These are phyloP conservation scores for Notarius lentiginosus DNA, from an alignment of 2,113 vertebrate species.

Conservation along the genomic window DNA sequence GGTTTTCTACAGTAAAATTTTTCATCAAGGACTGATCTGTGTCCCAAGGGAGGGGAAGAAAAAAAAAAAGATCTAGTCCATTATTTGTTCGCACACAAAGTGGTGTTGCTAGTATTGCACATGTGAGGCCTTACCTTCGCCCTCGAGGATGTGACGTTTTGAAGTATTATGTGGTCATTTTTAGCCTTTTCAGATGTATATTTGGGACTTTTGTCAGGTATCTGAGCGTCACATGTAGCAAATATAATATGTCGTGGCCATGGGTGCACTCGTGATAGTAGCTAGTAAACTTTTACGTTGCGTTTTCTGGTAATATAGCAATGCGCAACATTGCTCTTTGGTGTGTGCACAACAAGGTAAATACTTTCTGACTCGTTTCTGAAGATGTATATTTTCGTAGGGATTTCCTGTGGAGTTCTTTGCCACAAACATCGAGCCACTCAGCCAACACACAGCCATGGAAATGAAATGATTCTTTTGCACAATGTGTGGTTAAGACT, in stretches of 20 bases:
- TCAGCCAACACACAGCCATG: neutral
- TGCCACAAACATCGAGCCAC: neutral
- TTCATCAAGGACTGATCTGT: neutral
- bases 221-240: constrained; percentile 48
- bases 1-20: neutral
- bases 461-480: constrained; percentile 9
- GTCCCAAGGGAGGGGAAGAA: neutral
- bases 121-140: constrained; percentile 39
- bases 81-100: neutral
- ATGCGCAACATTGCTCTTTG: neutral
- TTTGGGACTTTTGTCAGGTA: constrained; percentile 18
- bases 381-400: constrained; percentile 26
- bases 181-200: constrained; percentile 28
- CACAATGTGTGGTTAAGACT: neutral
- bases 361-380: neutral
- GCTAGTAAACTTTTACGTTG: constrained; percentile 3
- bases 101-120: neutral
- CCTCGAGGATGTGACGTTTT: constrained; percentile 27
- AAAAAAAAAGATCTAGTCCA: neutral
- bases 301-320: neutral
- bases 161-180: constrained; percentile 21
- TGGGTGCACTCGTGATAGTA: constrained; percentile 15
- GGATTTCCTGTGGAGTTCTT: constrained; percentile 3
- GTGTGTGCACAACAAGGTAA: neutral
- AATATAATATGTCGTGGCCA: constrained; percentile 7